phyloP scores from a whole-genome alignment of 2,888 invertebrate genomes.

The Nomada fucata region DNA sequence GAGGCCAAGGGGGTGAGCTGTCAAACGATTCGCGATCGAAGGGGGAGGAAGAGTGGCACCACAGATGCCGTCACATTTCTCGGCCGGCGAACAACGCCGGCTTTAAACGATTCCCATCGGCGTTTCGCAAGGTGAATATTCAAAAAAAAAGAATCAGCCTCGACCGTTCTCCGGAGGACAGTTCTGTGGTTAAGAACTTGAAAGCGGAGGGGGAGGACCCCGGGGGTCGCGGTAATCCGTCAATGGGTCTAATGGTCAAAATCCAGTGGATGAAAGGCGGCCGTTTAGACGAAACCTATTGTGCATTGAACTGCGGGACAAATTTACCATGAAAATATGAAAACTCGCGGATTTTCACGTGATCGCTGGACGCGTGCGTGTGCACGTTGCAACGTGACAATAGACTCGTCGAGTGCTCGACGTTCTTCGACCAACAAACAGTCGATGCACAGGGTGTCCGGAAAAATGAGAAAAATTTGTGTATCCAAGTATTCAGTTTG shows the following conservation, averaged over 20 bases:
- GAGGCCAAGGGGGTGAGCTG: constrained; percentile 19
- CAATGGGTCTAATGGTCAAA: constrained; percentile 73
- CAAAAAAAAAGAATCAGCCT: constrained; percentile 70
- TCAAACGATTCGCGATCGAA: constrained; percentile 18
- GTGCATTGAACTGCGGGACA: constrained; percentile 59
- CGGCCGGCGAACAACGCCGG: constrained; percentile 69
- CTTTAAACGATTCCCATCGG: constrained; percentile 71
- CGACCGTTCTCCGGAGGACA: constrained; percentile 32
- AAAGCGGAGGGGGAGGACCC: constrained; percentile 31
- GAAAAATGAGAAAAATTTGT: neutral
- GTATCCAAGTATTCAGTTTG: neutral
- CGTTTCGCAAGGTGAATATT: constrained; percentile 74
- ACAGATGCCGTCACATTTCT: constrained; percentile 64
- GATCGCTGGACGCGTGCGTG: constrained; percentile 21
- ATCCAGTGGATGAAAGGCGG: constrained; percentile 72
- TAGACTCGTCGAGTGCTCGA: constrained; percentile 48
- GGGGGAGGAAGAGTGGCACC: constrained; percentile 37
- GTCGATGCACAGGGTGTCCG: constrained; percentile 17
- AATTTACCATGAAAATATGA: constrained; percentile 78
- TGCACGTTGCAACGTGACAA: constrained; percentile 36
- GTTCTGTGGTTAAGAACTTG: constrained; percentile 44
- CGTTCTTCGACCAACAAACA: constrained; percentile 55
- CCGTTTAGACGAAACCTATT: constrained; percentile 71
- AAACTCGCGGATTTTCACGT: constrained; percentile 58
- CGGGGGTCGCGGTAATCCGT: constrained; percentile 72